A percentile compares a stretch with the other conserved stretches of the same genome.
These are phyloP conservation scores for Streptopelia turtur DNA, from an alignment of 2,797 vertebrate species.

Conservation along the genomic window DNA sequence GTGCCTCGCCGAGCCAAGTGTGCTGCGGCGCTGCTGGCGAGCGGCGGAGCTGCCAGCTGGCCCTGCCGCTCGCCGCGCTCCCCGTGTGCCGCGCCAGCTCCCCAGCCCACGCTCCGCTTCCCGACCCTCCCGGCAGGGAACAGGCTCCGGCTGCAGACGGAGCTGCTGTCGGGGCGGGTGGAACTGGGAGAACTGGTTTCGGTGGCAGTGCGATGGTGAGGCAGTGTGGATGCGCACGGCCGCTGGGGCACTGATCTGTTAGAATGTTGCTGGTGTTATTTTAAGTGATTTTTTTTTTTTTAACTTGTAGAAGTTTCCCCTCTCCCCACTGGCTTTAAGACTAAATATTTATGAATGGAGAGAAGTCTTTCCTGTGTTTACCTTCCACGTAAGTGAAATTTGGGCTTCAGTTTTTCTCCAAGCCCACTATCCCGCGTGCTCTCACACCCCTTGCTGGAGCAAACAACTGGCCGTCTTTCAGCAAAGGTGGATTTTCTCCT, in stretches of 20 bases:
- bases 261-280: background rate
- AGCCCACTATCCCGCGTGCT: background rate
- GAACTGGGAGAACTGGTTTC: constrained; percentile 55
- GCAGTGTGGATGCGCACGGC: rapidly evolving
- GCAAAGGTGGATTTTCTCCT: background rate
- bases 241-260: background rate
- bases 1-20: background rate
- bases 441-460: background rate
- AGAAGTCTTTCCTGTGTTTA: background rate
- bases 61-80: background rate
- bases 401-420: background rate
- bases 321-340: background rate
- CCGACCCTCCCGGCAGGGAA: background rate
- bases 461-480: rapidly evolving
- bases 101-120: background rate
- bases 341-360: background rate
- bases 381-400: background rate
- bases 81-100: background rate
- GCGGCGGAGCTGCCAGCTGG: constrained; percentile 24
- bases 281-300: no score
- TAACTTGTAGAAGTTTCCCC: background rate
- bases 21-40: background rate
- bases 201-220: background rate
- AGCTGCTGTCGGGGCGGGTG: background rate
- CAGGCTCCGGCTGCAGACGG: background rate